phyloP scores from a whole-genome alignment of 1,140 invertebrate genomes.

The Helicoverpa armigera region DNA sequence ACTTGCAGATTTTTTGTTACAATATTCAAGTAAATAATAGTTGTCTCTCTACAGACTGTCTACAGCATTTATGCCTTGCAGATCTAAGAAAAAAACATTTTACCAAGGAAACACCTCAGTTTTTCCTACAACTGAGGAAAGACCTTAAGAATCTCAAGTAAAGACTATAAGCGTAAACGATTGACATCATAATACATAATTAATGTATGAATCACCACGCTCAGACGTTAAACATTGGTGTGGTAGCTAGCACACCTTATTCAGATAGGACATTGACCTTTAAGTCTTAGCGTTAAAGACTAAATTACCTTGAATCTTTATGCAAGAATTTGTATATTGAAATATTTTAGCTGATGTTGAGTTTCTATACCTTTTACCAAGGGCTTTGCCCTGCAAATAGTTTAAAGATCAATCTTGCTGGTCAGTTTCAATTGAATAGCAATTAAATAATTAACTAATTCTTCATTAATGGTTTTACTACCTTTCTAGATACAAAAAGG shows the following conservation, averaged over 20 bases:
- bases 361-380: constrained; percentile 10
- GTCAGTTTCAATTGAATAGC: neutral
- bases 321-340: neutral
- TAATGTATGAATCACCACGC: constrained; percentile 32
- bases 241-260: constrained; percentile 35
- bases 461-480: too few species aligned
- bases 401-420: neutral
- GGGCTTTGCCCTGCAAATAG: constrained; percentile 4
- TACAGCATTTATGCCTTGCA: too few species aligned
- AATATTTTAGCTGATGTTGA: neutral
- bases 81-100: neutral
- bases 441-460: too few species aligned
- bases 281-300: constrained; percentile 8
- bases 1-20: too few species aligned
- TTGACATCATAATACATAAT: constrained; percentile 40
- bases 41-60: too few species aligned
- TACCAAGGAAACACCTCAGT: neutral
- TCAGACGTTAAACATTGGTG: constrained; percentile 8
- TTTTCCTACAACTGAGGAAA: constrained; percentile 20
- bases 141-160: constrained; percentile 13
- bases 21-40: too few species aligned
- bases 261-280: constrained; percentile 40
- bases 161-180: constrained; percentile 3
- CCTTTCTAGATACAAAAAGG: too few species aligned
- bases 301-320: neutral